A percentile compares a stretch with the other conserved stretches of the same genome.
Conservation (phyloP, 2,113 vertebrate species). For the Colistium nudipinnis region DNA sequence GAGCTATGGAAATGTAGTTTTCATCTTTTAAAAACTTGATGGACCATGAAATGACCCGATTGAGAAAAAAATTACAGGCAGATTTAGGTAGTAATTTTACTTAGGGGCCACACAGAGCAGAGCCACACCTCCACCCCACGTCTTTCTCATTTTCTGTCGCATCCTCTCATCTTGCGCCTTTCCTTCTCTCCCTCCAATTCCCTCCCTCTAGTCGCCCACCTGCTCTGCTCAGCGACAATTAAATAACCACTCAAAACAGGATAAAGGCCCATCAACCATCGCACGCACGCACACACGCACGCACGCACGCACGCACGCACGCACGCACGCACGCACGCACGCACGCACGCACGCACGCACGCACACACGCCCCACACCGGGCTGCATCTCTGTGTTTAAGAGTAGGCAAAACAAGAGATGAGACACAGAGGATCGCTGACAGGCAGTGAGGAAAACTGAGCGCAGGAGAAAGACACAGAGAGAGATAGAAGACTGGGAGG, state of each 20-base stretch:
- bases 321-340: constrained; percentile 10
- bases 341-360: neutral
- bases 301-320: neutral
- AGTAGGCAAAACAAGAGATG: constrained; percentile 4
- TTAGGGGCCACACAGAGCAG: constrained; percentile 6
- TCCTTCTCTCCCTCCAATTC: neutral
- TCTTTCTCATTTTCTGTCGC: constrained; percentile 44
- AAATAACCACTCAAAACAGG: constrained; percentile 70
- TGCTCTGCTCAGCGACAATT: constrained; percentile 59
- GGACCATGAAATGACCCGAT: neutral
- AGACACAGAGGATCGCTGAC: constrained; percentile 11
- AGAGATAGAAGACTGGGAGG: constrained; percentile 1
- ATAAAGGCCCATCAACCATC: constrained; percentile 62
- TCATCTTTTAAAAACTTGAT: neutral
- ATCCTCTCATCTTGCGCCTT: constrained; percentile 55
- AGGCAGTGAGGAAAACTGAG: constrained; percentile 11
- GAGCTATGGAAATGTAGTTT: too few species aligned
- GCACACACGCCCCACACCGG: constrained; percentile 8
- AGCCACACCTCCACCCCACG: constrained; percentile 44
- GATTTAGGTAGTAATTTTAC: neutral
- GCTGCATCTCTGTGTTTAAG: constrained; percentile 32
- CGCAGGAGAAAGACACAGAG: constrained; percentile 11
- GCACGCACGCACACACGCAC: constrained; percentile 3
- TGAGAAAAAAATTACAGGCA: neutral
- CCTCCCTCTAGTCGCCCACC: constrained; percentile 23